Percentiles rank a stretch among this genome's conserved stretches.
These are phyloP conservation scores for Belgica antarctica DNA, from an alignment of 2,888 invertebrate genomes.

Conservation along the genomic window DNA sequence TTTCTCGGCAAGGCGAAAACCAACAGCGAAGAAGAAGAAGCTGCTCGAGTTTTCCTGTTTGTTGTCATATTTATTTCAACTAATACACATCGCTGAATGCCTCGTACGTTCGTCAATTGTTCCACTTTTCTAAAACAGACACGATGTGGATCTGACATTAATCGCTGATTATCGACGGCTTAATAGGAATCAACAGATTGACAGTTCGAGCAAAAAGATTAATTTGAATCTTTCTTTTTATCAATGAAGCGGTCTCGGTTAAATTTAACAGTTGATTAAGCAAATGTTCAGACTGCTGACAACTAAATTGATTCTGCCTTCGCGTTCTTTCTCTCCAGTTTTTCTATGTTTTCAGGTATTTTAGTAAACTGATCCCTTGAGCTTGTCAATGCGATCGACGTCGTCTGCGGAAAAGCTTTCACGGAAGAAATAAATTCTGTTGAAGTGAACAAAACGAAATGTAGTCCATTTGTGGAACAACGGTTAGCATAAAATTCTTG, in stretches of 20 bases:
- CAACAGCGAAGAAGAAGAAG: background rate
- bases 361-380: conserved; percentile 19
- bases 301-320: conserved; percentile 32
- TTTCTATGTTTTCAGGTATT: conserved; percentile 8
- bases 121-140: conserved; percentile 15
- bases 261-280: conserved; percentile 30
- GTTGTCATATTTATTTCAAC: conserved; percentile 12
- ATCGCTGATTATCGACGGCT: conserved; percentile 25
- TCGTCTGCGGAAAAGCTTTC: no score
- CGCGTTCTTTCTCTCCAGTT: background rate
- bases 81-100: background rate
- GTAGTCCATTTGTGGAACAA: conserved; percentile 30
- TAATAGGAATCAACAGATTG: conserved; percentile 32
- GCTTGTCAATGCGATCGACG: background rate
- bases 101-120: conserved; percentile 16
- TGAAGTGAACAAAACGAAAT: conserved; percentile 4
- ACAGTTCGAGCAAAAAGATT: conserved; percentile 18
- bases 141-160: conserved; percentile 16
- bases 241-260: conserved; percentile 30
- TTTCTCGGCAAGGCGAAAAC: background rate
- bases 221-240: conserved; percentile 23
- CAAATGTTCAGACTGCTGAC: conserved; percentile 30
- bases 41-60: background rate
- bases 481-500: conserved; percentile 9
- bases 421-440: conserved; percentile 31